Base-by-base conservation (phyloP, 1,140 invertebrate genomes). In the Scaptomyza pallida region DNA sequence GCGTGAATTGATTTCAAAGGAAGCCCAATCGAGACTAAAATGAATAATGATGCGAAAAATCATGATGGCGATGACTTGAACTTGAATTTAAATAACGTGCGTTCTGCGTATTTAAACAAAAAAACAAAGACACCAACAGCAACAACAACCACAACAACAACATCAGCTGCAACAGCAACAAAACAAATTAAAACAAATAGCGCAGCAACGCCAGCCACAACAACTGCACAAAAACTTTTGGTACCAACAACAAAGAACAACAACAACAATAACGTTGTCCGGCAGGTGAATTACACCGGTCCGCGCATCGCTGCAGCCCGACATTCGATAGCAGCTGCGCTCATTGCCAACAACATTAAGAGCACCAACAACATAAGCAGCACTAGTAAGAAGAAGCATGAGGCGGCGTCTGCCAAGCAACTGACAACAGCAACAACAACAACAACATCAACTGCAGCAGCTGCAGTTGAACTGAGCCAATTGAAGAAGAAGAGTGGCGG, bases 1-100 rank as follows among this genome's bases (percentile, higher is more conserved):
- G 77, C 81, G 82, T 71, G 67, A 77, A 80, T 72, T 75, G 41
- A 75, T 52, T 61, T 30, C 68, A 55, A 72, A 60, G 60, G 60
- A 44, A 73, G 48, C 52, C 77, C 51, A 72, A 69, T 63, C 70
- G 69, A 81, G 86, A 77, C 74, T 76, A 90, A 90, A 89, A 90
- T 90, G 89, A 90, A 86, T 90, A 90, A 90, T 90, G 89, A 90
- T 90, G 89, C 77, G 68, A 89, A 89, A 83, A 83, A 68, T 64
- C 77, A 77, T 86, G 62, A 86, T 63, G 64, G 81, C 81, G 81
- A 90, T 86, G 85, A 89, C 73, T 81, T 90, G 65, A 90, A 76
- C 67, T 70, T 85, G 72, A 73, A 74, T 65, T 79, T 79, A 35
- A 71, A 71, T 56, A 71, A 62, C 71, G 73, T 79, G 64, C 62